Conservation (phyloP, 92 coral and sea anemone genomes). For the Desmophyllum pertusum region DNA sequence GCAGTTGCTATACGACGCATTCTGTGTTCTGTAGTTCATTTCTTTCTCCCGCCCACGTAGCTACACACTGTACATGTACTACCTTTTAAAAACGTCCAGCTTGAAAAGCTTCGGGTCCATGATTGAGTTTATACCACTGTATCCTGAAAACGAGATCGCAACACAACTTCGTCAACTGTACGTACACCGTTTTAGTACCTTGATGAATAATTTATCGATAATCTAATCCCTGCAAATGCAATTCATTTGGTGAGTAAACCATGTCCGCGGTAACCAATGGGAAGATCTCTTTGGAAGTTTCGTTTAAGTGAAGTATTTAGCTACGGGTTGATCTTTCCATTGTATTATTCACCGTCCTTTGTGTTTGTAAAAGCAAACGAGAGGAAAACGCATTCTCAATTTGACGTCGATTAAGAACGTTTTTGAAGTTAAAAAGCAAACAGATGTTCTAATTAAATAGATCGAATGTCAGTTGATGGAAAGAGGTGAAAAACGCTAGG, state of each 20-base stretch:
- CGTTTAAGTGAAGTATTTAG: slow-evolving; percentile 14
- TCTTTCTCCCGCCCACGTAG: neutral
- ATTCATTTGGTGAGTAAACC: slow-evolving; percentile 43
- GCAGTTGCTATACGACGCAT: slow-evolving; percentile 6
- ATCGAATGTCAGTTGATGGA: slow-evolving; percentile 32
- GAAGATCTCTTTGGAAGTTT: slow-evolving; percentile 25
- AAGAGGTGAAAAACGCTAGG: neutral
- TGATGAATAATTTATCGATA: slow-evolving; percentile 38
- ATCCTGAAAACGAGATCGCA: slow-evolving; percentile 24
- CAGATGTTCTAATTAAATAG: slow-evolving; percentile 31
- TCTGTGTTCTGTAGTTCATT: neutral
- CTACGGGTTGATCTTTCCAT: slow-evolving; percentile 31
- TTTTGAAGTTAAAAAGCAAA: slow-evolving; percentile 25
- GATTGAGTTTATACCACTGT: neutral
- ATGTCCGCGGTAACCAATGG: slow-evolving; percentile 32
- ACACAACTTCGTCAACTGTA: slow-evolving; percentile 12
- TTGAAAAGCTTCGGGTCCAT: neutral
- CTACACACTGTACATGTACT: neutral
- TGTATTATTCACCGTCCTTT: slow-evolving; percentile 29
- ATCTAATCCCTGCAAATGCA: slow-evolving; percentile 36
- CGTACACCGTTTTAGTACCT: slow-evolving; percentile 25
- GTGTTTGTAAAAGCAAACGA: slow-evolving; percentile 34
- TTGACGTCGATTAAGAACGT: slow-evolving; percentile 40
- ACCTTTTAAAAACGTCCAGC: neutral
- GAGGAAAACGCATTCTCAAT: slow-evolving; percentile 16